These are phyloP conservation scores for Listrodromus nycthemerus DNA, from an alignment of 2,888 invertebrate genomes.

Conservation along the genomic window DNA sequence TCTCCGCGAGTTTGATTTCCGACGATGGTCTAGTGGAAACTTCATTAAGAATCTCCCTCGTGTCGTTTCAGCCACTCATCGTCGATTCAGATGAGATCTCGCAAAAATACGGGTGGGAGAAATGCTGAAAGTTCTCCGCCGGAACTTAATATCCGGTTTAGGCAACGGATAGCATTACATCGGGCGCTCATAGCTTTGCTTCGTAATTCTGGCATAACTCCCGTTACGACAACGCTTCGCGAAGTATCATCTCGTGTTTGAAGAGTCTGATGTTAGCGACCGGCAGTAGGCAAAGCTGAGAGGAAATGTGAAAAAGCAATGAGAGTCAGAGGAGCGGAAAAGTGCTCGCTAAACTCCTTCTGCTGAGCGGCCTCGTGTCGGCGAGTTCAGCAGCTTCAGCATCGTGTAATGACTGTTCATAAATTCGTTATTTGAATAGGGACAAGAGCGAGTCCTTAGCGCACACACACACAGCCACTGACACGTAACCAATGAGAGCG, in stretches of 20 bases:
- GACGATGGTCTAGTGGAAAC: not conserved
- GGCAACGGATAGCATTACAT: not conserved
- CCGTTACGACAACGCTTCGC: slow-evolving; percentile 24
- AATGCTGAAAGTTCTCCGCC: not conserved
- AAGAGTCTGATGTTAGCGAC: slow-evolving; percentile 57
- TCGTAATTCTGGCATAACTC: slow-evolving; percentile 25
- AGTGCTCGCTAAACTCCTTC: slow-evolving; percentile 48
- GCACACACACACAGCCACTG: not conserved
- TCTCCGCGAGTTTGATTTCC: not conserved
- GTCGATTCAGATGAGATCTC: not conserved
- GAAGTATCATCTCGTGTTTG: slow-evolving; percentile 55
- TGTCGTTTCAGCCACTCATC: not conserved
- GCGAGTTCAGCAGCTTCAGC: slow-evolving; percentile 19
- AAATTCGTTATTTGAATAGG: slow-evolving; percentile 63
- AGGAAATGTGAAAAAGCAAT: slow-evolving; percentile 42
- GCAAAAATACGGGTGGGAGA: not conserved
- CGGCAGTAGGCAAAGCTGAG: slow-evolving; percentile 34
- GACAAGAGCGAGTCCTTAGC: slow-evolving; percentile 25
- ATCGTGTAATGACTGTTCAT: slow-evolving; percentile 65
- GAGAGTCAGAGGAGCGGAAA: slow-evolving; percentile 28
- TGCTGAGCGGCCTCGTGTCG: not conserved
- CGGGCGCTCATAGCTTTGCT: slow-evolving; percentile 18
- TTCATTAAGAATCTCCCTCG: slow-evolving; percentile 20
- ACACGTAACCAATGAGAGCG: slow-evolving; percentile 3
- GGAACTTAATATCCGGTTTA: slow-evolving; percentile 40